Evolutionary conservation across 2,888 invertebrate species (phyloP), one percentile per base, ranked within the genome.

Genomic region (Orchestes rusci): DNA sequence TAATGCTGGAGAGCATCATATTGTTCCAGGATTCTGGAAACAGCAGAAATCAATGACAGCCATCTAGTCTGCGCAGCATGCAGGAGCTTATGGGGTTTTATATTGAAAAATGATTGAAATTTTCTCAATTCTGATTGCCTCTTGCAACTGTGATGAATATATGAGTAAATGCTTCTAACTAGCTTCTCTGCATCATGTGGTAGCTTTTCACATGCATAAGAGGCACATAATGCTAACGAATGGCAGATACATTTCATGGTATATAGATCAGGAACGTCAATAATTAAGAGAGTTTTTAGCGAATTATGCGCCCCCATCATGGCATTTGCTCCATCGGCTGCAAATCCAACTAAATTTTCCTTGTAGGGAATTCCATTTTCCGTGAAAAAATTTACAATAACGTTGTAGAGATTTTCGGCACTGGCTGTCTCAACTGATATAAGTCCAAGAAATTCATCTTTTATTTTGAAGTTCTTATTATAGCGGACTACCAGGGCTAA

Each of bases 141-240:
- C n/a, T n/a, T n/a, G n/a, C n/a, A 18, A 17, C 45, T 45, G 10
- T 18, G 15, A 2, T 13, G 7, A n/a, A 48, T 17, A 16, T 40
- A 41, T 23, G 32, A 20, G 16, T 40, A 45, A 12, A 41, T 16
- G n/a, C 37, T 23, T 29, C 39, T 37, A 8, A n/a, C n/a, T n/a
- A n/a, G n/a, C n/a, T n/a, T n/a, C n/a, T n/a, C n/a, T n/a, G n/a
- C n/a, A n/a, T 16, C n/a, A 52, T 5, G 4, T 4, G 36, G 42
- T 16, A 42, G 20, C n/a, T 36, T 29, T 29, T 42, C 29, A 18
- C 29, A 53, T n/a, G 56, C 53, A 38, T 54, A 45, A 34, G 36
- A 39, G 20, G 55, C 53, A 43, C 53, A 53, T 39, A 54, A 42
- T 5, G 47, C 47, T 16, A 58, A 52, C 7, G 52, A 55, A 16